Evolutionary conservation across 2,888 invertebrate species (phyloP).

Genomic region (Drosophila seclusa): DNA sequence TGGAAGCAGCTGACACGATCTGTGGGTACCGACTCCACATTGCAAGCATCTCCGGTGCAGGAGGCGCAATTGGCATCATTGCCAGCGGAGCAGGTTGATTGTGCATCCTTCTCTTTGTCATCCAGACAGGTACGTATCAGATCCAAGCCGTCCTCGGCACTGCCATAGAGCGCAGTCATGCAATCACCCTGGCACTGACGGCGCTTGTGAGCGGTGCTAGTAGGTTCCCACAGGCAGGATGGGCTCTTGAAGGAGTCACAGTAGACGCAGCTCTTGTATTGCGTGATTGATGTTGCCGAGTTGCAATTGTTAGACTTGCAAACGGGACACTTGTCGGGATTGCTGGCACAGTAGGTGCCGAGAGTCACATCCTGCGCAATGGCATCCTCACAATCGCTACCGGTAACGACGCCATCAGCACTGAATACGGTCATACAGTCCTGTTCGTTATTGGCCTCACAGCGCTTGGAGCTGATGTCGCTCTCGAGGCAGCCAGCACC

Average conservation of each 20-base stretch:
- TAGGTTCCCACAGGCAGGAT: constrained; percentile 70
- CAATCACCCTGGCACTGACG: constrained; percentile 80
- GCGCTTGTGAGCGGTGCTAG: constrained; percentile 42
- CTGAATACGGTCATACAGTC: constrained; percentile 81
- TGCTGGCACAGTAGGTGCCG: constrained; percentile 60
- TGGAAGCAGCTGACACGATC: constrained; percentile 72
- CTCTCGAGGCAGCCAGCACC: constrained; percentile 58
- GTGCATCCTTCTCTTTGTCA: constrained; percentile 80
- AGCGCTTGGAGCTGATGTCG: constrained; percentile 33
- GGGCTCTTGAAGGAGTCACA: constrained; percentile 75
- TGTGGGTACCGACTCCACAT: constrained; percentile 66
- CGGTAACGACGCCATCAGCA: constrained; percentile 58
- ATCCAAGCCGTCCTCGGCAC: constrained; percentile 61
- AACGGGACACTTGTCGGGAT: constrained; percentile 64
- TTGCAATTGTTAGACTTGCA: constrained; percentile 84
- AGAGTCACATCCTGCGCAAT: constrained; percentile 46
- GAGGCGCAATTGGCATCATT: constrained; percentile 63
- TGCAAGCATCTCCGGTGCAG: constrained; percentile 71
- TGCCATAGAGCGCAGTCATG: constrained; percentile 81
- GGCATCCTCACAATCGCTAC: constrained; percentile 78
- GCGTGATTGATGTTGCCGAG: constrained; percentile 52
- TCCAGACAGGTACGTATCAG: constrained; percentile 80
- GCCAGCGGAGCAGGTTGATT: constrained; percentile 53
- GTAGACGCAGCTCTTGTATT: constrained; percentile 77
- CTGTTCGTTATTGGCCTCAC: constrained; percentile 80